These are phyloP conservation scores for Tamias sibiricus DNA, from an alignment of 2,113 vertebrate species.

Conservation along the genomic window DNA sequence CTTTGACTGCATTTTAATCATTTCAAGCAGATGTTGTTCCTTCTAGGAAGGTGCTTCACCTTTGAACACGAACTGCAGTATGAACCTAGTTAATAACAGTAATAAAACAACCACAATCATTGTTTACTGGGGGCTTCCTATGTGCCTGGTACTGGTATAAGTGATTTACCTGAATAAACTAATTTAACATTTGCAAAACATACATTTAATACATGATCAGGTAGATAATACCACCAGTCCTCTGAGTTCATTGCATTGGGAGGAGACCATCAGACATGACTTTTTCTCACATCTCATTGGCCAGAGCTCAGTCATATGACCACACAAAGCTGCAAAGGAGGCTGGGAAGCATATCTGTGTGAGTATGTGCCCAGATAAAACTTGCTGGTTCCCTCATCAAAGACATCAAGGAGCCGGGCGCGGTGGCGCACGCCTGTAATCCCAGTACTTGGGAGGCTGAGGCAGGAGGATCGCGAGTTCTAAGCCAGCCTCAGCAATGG, in stretches of 20 bases:
- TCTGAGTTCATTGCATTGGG: neutral
- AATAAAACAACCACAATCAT: neutral
- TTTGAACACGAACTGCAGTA: neutral
- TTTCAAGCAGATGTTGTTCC: conserved; percentile 39
- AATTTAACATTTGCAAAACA: neutral
- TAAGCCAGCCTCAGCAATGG: no score
- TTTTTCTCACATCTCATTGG: neutral
- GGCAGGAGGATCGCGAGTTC: no score
- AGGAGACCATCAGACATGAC: neutral
- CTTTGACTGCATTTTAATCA: neutral
- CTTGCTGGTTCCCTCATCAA: neutral
- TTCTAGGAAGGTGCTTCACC: neutral
- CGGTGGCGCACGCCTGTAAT: no score
- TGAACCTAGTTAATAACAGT: neutral
- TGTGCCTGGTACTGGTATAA: neutral
- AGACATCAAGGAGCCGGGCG: no score
- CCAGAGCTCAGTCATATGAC: neutral
- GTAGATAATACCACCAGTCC: neutral
- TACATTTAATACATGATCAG: neutral
- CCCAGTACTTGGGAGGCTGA: no score
- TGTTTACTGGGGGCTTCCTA: neutral
- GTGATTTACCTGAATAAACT: neutral
- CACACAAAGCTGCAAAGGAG: neutral
- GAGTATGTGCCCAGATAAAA: neutral
- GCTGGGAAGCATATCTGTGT: neutral